A percentile compares a stretch with the other conserved stretches of the same genome.
Evolutionary conservation across 2,113 vertebrate genomes (phyloP).

Genomic region (Eurypyga helias): DNA sequence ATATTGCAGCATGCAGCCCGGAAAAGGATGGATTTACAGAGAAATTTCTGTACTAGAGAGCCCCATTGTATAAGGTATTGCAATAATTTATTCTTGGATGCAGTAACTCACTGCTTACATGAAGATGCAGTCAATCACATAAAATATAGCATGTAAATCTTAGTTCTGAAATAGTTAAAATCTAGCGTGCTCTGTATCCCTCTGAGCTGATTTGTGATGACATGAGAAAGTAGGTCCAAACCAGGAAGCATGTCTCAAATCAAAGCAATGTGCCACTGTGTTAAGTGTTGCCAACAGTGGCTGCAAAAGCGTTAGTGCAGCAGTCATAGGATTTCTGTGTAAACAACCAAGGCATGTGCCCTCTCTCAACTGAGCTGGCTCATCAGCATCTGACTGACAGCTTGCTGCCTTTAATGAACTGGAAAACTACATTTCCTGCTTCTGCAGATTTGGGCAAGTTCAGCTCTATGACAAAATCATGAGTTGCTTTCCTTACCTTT

Average conservation of each 20-base stretch:
- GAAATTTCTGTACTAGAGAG: neutral
- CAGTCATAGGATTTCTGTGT: constrained; percentile 51
- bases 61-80: neutral
- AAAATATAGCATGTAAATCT: neutral
- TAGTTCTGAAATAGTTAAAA: neutral
- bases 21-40: neutral
- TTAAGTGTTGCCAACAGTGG: constrained; percentile 46
- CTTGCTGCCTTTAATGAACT: constrained; percentile 66
- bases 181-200: neutral
- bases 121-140: neutral
- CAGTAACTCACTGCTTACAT: neutral
- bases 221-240: neutral
- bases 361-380: constrained; percentile 12
- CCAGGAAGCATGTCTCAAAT: constrained; percentile 44
- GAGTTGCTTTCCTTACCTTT: neutral
- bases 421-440: neutral
- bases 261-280: constrained; percentile 51
- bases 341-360: constrained; percentile 54
- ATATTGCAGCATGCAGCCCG: neutral
- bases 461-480: neutral
- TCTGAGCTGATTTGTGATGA: neutral
- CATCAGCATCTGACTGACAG: constrained; percentile 56
- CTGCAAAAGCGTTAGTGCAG: neutral
- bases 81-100: neutral
- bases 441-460: neutral